These are phyloP conservation scores for Metridium senile DNA, from an alignment of 92 coral and sea anemone species.

Conservation along the genomic window DNA sequence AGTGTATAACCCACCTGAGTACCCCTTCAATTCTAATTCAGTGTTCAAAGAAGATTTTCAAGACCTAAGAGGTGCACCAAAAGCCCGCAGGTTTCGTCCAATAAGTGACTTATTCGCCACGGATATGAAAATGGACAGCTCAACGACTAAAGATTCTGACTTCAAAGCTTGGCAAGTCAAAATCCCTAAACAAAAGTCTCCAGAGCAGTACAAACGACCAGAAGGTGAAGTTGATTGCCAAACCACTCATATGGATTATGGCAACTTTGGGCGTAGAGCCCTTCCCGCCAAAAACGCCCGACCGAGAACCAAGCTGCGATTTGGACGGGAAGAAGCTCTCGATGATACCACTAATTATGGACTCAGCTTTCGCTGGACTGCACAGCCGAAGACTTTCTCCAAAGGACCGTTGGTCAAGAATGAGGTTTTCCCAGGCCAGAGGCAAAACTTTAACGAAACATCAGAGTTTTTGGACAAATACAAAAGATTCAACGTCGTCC, in stretches of 20 bases:
- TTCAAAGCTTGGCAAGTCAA: slow-evolving; percentile 61
- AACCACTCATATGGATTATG: slow-evolving; percentile 88
- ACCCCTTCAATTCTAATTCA: slow-evolving; percentile 81
- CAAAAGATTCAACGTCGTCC: slow-evolving; percentile 81
- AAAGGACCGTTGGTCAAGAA: slow-evolving; percentile 75
- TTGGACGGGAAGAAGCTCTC: slow-evolving; percentile 84
- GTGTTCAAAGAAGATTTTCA: slow-evolving; percentile 84
- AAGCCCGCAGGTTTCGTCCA: slow-evolving; percentile 82
- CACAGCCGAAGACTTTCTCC: slow-evolving; percentile 62
- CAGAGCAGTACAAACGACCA: slow-evolving; percentile 80
- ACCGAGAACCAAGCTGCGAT: slow-evolving; percentile 91
- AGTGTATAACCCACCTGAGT: slow-evolving; percentile 68
- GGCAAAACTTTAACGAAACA: slow-evolving; percentile 52
- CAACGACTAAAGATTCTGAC: slow-evolving; percentile 72
- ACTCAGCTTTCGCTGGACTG: slow-evolving; percentile 69
- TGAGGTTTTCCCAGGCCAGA: slow-evolving; percentile 76
- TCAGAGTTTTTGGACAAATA: slow-evolving; percentile 93
- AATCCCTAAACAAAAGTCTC: slow-evolving; percentile 72
- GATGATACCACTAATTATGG: slow-evolving; percentile 89
- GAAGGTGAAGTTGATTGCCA: slow-evolving; percentile 82
- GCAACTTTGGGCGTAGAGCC: slow-evolving; percentile 81
- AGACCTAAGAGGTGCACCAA: slow-evolving; percentile 78
- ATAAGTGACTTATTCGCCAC: slow-evolving; percentile 84
- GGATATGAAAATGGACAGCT: slow-evolving; percentile 67
- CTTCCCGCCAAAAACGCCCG: slow-evolving; percentile 88